These are phyloP conservation scores for Empidonax alnorum DNA, from an alignment of 2,113 vertebrate genomes.

Conservation along the genomic window DNA sequence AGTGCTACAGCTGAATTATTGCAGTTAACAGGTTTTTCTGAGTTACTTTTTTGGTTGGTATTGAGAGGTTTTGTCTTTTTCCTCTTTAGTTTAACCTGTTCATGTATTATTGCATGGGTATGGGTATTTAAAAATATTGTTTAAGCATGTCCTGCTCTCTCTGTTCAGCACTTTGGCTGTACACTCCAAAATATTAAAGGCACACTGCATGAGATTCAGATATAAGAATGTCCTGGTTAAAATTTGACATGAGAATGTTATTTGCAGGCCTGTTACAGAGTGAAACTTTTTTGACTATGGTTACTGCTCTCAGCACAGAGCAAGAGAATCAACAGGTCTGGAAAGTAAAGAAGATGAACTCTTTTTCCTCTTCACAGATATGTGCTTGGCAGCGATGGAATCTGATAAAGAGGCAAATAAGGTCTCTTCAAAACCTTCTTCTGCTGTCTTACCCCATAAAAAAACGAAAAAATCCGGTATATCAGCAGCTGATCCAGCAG, in stretches of 20 bases:
- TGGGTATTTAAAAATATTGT: background rate
- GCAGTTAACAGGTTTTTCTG: background rate
- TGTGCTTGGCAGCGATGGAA: constrained; percentile 34
- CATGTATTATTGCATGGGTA: background rate
- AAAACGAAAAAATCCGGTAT: constrained; percentile 47
- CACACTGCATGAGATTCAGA: background rate
- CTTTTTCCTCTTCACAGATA: constrained; percentile 46
- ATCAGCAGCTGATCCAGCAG: constrained; percentile 45
- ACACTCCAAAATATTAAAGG: background rate
- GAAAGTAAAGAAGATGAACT: background rate
- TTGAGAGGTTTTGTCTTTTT: background rate
- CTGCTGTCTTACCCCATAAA: constrained; percentile 47
- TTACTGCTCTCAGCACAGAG: background rate
- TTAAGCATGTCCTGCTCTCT: background rate
- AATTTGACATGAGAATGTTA: background rate
- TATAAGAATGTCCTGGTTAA: background rate
- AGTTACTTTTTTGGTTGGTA: background rate
- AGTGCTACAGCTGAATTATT: background rate
- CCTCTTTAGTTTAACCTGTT: background rate
- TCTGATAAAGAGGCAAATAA: constrained; percentile 63
- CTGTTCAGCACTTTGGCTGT: background rate
- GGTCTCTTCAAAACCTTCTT: background rate
- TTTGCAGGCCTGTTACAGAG: background rate
- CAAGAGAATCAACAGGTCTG: background rate
- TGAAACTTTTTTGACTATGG: background rate